phyloP scores from a whole-genome alignment of 1,140 invertebrate species.

The Drosophila auraria region DNA sequence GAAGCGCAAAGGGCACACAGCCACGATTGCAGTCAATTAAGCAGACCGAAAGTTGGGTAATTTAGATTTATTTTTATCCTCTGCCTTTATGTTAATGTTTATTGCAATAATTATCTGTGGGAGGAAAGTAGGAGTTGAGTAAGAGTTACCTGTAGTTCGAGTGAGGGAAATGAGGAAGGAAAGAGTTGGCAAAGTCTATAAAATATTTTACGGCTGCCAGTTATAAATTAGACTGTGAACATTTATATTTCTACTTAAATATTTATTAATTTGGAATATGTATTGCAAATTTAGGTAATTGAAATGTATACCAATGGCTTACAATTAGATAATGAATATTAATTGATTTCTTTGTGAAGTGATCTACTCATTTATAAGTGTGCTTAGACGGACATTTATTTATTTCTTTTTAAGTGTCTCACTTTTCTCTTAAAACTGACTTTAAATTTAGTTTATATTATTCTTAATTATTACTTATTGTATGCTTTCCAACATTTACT shows the following conservation, averaged over 20 bases:
- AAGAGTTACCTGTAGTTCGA: neutral
- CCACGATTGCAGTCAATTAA: slow-evolving; percentile 58
- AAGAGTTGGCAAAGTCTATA: neutral
- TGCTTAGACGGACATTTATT: neutral
- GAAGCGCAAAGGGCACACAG: slow-evolving; percentile 22
- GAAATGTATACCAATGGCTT: neutral
- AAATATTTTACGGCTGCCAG: neutral
- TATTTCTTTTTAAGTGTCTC: neutral
- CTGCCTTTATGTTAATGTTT: slow-evolving; percentile 9
- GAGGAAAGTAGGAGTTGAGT: neutral
- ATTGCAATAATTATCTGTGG: neutral
- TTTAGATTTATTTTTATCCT: slow-evolving; percentile 41
- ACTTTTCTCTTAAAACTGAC: too few relatives aligned
- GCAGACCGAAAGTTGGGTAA: slow-evolving; percentile 36
- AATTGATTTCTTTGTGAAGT: fast-evolving
- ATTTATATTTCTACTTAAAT: too few relatives aligned
- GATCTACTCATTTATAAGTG: too few relatives aligned
- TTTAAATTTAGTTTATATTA: neutral
- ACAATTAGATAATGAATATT: neutral
- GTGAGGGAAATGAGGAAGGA: neutral
- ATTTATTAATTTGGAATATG: too few relatives aligned
- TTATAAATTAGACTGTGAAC: too few relatives aligned
- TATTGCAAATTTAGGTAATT: neutral
- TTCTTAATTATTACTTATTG: neutral
- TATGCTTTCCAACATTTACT: neutral